A percentile compares a stretch with the other conserved stretches of the same genome.
Conservation (phyloP, 1,140 invertebrate genomes). For the Drosophila elegans region DNA sequence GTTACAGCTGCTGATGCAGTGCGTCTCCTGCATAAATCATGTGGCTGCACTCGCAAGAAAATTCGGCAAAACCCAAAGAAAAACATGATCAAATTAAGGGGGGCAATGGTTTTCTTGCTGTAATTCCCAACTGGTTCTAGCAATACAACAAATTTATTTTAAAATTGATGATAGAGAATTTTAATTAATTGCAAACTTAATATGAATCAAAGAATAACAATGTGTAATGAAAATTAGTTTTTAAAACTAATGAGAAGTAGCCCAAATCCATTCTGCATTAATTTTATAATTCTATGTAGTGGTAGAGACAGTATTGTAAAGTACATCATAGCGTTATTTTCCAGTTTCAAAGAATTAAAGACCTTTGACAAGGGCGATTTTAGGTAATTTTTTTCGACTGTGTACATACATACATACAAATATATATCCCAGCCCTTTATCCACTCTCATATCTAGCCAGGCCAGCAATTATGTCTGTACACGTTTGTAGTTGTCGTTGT, state of each 20-base stretch:
- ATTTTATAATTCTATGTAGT: no score
- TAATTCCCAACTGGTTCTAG: background rate
- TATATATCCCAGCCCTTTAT: constrained; percentile 16
- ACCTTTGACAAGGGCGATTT: no score
- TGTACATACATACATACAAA: background rate
- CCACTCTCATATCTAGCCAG: constrained; percentile 27
- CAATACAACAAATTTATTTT: background rate
- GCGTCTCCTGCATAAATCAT: constrained; percentile 62
- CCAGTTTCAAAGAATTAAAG: no score
- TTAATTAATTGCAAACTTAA: background rate
- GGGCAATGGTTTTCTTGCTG: no score
- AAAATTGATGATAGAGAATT: background rate
- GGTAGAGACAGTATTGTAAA: no score
- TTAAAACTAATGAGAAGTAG: no score
- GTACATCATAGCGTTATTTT: no score
- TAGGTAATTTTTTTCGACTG: background rate
- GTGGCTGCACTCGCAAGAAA: constrained; percentile 22
- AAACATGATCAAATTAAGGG: no score
- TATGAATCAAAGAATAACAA: no score
- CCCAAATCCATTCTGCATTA: no score
- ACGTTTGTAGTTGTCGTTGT: constrained; percentile 40
- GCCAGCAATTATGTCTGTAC: constrained; percentile 53
- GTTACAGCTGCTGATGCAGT: constrained; percentile 30
- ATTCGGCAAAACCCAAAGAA: background rate
- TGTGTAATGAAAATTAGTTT: no score